Evolutionary conservation across 2,888 invertebrate genomes (phyloP).

Genomic region (Macrophya alboannulata): DNA sequence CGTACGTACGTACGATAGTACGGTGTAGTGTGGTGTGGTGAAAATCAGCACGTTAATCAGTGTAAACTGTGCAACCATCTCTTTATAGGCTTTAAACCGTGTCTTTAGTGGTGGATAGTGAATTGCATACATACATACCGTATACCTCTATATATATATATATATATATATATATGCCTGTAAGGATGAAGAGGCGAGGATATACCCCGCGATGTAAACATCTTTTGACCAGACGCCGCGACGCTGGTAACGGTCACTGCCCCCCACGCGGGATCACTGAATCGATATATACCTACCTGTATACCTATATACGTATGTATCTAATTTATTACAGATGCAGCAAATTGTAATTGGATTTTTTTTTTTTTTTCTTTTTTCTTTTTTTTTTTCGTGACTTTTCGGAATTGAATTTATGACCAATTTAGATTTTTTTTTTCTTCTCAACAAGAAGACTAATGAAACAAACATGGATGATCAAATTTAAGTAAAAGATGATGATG

Average conservation of each 20-base stretch:
- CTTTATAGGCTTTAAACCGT: constrained; percentile 4
- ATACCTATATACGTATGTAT: background rate
- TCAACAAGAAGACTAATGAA: too few relatives aligned
- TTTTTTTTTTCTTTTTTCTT: constrained; percentile 1
- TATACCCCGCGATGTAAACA: constrained; percentile 17
- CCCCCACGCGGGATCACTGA: constrained; percentile 13
- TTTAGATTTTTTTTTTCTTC: too few relatives aligned
- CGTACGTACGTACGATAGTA: background rate
- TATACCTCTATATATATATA: background rate
- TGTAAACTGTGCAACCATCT: background rate
- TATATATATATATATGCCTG: background rate
- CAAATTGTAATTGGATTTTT: background rate
- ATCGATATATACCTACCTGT: background rate
- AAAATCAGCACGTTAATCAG: constrained; percentile 9
- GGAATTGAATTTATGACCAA: background rate
- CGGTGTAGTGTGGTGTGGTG: background rate
- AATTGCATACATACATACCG: background rate
- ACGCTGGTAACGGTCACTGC: constrained; percentile 31
- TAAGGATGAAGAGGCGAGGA: constrained; percentile 13
- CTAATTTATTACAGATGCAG: background rate
- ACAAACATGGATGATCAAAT: background rate
- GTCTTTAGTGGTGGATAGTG: background rate
- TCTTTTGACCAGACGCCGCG: constrained; percentile 34
- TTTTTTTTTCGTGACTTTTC: background rate
- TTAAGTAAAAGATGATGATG: too few relatives aligned